These are phyloP conservation scores for Oxyteleia sp. DNA, from an alignment of 2,888 invertebrate genomes.

Conservation along the genomic window DNA sequence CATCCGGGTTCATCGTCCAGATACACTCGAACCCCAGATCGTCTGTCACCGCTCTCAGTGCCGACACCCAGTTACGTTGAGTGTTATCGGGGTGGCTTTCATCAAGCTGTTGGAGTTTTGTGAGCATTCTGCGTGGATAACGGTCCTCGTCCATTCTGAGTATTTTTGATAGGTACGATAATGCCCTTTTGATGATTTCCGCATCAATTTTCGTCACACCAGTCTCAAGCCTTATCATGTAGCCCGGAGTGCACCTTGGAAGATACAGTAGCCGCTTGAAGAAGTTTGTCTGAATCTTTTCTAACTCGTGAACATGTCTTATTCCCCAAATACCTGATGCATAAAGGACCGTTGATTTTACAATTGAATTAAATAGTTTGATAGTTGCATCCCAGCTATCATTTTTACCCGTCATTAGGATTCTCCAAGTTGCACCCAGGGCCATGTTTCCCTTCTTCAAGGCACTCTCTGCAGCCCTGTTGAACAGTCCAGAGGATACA, in stretches of 20 bases:
- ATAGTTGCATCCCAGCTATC: not conserved
- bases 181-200: not conserved
- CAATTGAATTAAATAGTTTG: constrained; percentile 1
- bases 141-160: not conserved
- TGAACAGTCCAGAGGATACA: not conserved
- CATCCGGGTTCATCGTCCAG: too few relatives aligned
- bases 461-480: not conserved
- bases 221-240: constrained; percentile 4
- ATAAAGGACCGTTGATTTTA: not conserved
- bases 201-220: not conserved
- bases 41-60: too few relatives aligned
- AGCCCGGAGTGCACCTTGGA: constrained; percentile 8
- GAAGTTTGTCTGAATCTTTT: not conserved
- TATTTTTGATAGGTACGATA: not conserved
- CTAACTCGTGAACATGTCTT: not conserved
- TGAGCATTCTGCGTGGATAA: too few relatives aligned
- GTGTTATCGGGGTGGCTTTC: too few relatives aligned
- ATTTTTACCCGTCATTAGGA: not conserved
- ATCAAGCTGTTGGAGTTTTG: too few relatives aligned
- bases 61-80: too few relatives aligned
- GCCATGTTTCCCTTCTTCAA: not conserved
- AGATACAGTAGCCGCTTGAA: not conserved
- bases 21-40: too few relatives aligned
- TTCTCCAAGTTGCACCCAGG: not conserved
- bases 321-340: not conserved